A percentile compares a stretch with the other conserved stretches of the same genome.
phyloP scores from a whole-genome alignment of 64 coral and sea anemone genomes.

The Hydrozoanthus tunicans region DNA sequence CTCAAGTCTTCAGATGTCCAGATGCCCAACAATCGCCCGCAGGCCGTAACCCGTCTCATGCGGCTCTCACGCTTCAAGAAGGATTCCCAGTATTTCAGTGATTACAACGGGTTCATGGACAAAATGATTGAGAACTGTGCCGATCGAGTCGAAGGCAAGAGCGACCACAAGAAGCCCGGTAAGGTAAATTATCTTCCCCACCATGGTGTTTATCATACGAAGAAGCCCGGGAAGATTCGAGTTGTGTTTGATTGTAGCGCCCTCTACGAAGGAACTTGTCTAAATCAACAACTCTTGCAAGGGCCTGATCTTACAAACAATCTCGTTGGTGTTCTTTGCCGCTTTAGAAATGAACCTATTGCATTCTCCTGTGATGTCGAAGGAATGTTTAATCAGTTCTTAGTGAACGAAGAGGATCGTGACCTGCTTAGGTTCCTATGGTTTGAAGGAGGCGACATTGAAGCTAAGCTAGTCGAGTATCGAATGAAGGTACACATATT shows the following conservation, averaged over 20 bases:
- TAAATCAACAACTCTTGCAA: constrained; percentile 12
- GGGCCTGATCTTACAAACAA: constrained; percentile 26
- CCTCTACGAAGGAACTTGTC: constrained; percentile 4
- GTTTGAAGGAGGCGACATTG: constrained; percentile 8
- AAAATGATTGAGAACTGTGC: constrained; percentile 15
- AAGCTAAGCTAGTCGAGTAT: neutral
- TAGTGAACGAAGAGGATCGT: neutral
- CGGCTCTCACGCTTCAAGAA: constrained; percentile 36
- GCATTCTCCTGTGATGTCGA: constrained; percentile 33
- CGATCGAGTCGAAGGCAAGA: neutral
- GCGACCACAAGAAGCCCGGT: neutral
- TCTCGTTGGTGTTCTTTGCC: constrained; percentile 17
- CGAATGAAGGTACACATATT: constrained; percentile 34
- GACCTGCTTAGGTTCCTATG: constrained; percentile 27
- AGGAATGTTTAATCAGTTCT: constrained; percentile 20
- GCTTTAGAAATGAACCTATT: constrained; percentile 7
- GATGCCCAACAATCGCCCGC: constrained; percentile 34
- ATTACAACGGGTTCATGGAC: constrained; percentile 22
- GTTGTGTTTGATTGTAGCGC: constrained; percentile 30
- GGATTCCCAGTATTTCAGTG: constrained; percentile 25
- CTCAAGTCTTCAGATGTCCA: constrained; percentile 13
- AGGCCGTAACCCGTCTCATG: neutral
- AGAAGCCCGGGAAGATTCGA: neutral
- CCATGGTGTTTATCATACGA: constrained; percentile 27
- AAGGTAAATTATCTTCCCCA: constrained; percentile 7